phyloP scores from a whole-genome alignment of 2,113 vertebrate species.

The Gracilinanus agilis region DNA sequence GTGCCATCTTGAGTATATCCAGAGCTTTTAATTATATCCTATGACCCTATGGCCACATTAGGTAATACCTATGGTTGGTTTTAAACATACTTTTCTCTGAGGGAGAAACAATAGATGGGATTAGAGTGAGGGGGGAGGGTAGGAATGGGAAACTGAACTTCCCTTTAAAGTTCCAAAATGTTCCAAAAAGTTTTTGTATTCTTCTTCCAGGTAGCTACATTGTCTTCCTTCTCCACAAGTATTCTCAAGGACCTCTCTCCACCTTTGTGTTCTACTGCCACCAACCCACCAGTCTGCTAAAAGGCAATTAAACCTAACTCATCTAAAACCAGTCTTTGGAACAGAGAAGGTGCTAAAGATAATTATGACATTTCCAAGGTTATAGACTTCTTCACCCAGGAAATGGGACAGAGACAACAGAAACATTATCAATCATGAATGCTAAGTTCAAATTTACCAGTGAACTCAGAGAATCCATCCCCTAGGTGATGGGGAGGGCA shows the following conservation, averaged over 20 bases:
- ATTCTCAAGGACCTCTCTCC: background rate
- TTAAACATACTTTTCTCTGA: background rate
- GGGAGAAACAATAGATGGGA: background rate
- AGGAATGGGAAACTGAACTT: background rate
- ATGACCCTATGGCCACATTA: background rate
- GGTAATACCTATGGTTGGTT: accelerated
- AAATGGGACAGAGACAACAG: background rate
- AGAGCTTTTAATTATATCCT: background rate
- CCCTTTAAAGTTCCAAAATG: background rate
- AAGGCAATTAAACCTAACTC: background rate
- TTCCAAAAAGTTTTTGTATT: accelerated
- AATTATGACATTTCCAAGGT: background rate
- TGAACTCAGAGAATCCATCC: no score
- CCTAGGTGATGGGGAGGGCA: no score
- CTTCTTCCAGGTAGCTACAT: background rate
- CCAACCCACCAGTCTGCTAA: background rate
- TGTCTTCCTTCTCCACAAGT: background rate
- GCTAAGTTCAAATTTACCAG: background rate
- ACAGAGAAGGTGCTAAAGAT: background rate
- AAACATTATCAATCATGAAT: accelerated
- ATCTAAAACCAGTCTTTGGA: background rate
- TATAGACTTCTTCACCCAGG: accelerated
- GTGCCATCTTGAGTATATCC: accelerated
- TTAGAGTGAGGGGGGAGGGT: background rate
- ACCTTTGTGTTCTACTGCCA: background rate